Evolutionary conservation across 2,888 invertebrate genomes (phyloP), one percentile per base, ranked within the genome.

Genomic region (Perithous albicinctus): DNA sequence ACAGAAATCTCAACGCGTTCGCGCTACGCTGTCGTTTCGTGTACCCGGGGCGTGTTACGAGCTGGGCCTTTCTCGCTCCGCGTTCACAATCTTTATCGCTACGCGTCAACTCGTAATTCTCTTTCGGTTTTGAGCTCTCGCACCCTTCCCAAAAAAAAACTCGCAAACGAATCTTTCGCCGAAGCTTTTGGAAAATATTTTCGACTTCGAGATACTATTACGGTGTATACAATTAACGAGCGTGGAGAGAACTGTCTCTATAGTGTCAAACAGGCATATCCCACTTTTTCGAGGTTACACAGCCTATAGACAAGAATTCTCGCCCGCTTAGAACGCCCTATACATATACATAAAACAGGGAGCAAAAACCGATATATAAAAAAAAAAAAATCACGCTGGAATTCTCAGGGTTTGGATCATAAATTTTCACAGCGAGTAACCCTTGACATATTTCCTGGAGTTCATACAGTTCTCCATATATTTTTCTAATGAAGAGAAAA

Each of bases 51-150:
- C 75, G 75, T 82, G 75, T 74, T 76, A 72, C 64, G 70, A 72
- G 35, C 20, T 38, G 66, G 41, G 64, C 35, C 46, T 78, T 51
- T 48, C 78, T 72, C 78, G 61, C 59, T 46, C 41, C 29, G 26
- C 72, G 29, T 72, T 23, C 18, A 87, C 87, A 82, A 69, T 89
- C 89, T 92, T 91, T 91, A 92, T 91, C 90, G 89, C 61, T 41
- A 88, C 88, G 86, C 87, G 89, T 87, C 88, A 90, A 90, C 90
- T 90, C 91, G 91, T 92, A 92, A 92, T 87, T 92, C 91, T 92
- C 91, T 90, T 90, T 84, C 77, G 56, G 43, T 66, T 67, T 63
- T 85, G 88, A 77, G 84, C 61, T 61, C 84, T 56, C 77, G 63
- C 67, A 79, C 78, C 56, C 23, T 38, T 38, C 66, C 82, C 54